A percentile compares a stretch with the other conserved stretches of the same genome.
Conservation (phyloP, 2,888 invertebrate genomes). For the Nycteola revayana region DNA sequence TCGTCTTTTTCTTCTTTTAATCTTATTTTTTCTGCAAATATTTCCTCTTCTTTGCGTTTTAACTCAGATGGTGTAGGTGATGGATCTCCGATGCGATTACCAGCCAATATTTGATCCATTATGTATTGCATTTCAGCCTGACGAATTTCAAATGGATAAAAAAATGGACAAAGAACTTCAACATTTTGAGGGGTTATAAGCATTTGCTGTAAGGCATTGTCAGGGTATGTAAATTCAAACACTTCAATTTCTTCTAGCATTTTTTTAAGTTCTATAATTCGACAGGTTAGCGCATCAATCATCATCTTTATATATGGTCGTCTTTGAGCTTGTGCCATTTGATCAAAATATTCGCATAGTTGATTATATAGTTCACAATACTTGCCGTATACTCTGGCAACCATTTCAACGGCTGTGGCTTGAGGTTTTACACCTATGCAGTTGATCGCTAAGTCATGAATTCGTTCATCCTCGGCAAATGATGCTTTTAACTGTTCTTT, state of each 20-base stretch:
- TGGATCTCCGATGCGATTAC: conserved; percentile 65
- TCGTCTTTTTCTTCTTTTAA: conserved; percentile 51
- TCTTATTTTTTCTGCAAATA: conserved; percentile 48
- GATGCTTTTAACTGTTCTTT: conserved; percentile 50
- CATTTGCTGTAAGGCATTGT: conserved; percentile 86
- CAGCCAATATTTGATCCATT: conserved; percentile 65
- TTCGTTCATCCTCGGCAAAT: conserved; percentile 52
- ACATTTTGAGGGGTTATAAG: conserved; percentile 86
- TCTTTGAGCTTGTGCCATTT: conserved; percentile 84
- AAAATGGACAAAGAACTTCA: conserved; percentile 84
- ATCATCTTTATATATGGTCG: conserved; percentile 78
- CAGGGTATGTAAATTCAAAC: conserved; percentile 86
- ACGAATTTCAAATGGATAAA: conserved; percentile 82
- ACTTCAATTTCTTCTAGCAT: conserved; percentile 80
- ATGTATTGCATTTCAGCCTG: conserved; percentile 70
- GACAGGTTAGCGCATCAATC: conserved; percentile 81
- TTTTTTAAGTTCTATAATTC: conserved; percentile 82
- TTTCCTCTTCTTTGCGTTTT: conserved; percentile 49
- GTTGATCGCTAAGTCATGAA: conserved; percentile 55
- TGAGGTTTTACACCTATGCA: conserved; percentile 68
- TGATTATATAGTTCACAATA: conserved; percentile 80
- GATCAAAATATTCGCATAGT: conserved; percentile 83
- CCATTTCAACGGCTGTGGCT: conserved; percentile 67
- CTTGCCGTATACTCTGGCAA: conserved; percentile 74
- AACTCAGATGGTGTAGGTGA: conserved; percentile 60